These are phyloP conservation scores for Dipodomys spectabilis DNA, from an alignment of 2,113 vertebrate species.

Conservation along the genomic window DNA sequence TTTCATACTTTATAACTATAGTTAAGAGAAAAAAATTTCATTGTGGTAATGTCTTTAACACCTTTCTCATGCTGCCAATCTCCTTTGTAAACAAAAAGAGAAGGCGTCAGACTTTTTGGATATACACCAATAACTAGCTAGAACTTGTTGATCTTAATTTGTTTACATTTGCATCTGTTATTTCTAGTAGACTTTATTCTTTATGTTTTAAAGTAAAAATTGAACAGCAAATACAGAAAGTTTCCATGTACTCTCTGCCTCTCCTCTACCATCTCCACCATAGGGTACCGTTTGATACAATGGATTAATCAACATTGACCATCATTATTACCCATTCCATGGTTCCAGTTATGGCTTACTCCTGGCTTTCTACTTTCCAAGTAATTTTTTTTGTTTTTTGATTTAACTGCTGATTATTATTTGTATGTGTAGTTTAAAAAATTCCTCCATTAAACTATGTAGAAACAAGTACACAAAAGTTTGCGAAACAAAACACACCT, in stretches of 20 bases:
- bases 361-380: background rate
- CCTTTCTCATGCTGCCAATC: background rate
- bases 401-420: background rate
- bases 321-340: background rate
- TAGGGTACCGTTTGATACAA: background rate
- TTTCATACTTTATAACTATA: conserved; percentile 7
- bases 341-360: background rate
- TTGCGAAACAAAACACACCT: too few species aligned
- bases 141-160: conserved; percentile 13
- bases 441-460: background rate
- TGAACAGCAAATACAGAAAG: conserved; percentile 30
- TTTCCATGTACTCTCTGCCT: background rate
- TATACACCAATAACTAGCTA: background rate
- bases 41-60: conserved; percentile 10
- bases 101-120: conserved; percentile 11
- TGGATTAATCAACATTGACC: background rate
- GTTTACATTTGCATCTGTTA: conserved; percentile 5
- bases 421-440: too few species aligned
- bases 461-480: too few species aligned
- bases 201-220: background rate
- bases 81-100: conserved; percentile 59
- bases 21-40: conserved; percentile 41
- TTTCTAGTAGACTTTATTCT: background rate
- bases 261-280: background rate
- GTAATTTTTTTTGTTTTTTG: background rate